Percentiles rank a stretch among this genome's conserved stretches.
phyloP scores from a whole-genome alignment of 2,113 vertebrate genomes.

The Upupa epops region DNA sequence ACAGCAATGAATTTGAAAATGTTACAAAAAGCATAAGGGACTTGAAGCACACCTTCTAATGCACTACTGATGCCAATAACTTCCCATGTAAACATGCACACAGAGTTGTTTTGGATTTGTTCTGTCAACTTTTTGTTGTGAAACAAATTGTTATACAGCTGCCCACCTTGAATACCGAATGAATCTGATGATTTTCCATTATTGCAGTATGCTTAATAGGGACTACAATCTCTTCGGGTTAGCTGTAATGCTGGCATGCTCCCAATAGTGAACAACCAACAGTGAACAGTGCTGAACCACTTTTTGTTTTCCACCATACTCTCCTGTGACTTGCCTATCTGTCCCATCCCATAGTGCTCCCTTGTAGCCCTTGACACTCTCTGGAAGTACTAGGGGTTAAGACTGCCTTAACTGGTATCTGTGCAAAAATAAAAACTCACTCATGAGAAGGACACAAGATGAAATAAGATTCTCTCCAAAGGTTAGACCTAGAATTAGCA shows the following conservation, averaged over 20 bases:
- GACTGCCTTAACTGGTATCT: neutral
- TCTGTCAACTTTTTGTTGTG: conserved; percentile 85
- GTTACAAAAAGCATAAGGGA: conserved; percentile 89
- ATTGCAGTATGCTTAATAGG: neutral
- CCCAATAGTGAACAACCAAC: too few species aligned
- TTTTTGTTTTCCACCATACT: neutral
- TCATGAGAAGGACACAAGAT: neutral
- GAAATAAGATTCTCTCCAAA: neutral
- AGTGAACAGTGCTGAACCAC: neutral
- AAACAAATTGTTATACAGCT: conserved; percentile 82
- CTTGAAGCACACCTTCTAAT: conserved; percentile 81
- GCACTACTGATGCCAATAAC: conserved; percentile 77
- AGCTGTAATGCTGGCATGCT: neutral
- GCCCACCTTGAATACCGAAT: conserved; percentile 79
- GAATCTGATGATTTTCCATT: conserved; percentile 54
- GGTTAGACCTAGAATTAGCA: neutral
- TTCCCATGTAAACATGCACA: conserved; percentile 81
- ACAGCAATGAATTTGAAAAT: conserved; percentile 88
- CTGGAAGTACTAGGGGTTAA: neutral
- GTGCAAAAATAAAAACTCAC: conserved; percentile 45
- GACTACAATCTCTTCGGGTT: neutral
- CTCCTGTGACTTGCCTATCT: neutral
- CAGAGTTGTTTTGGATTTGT: conserved; percentile 86
- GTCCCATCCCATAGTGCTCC: neutral
- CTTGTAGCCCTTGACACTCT: neutral